Percentiles rank a stretch among this genome's conserved stretches.
These are phyloP conservation scores for Latrodectus geometricus DNA, from an alignment of 1,140 invertebrate species.

Conservation along the genomic window DNA sequence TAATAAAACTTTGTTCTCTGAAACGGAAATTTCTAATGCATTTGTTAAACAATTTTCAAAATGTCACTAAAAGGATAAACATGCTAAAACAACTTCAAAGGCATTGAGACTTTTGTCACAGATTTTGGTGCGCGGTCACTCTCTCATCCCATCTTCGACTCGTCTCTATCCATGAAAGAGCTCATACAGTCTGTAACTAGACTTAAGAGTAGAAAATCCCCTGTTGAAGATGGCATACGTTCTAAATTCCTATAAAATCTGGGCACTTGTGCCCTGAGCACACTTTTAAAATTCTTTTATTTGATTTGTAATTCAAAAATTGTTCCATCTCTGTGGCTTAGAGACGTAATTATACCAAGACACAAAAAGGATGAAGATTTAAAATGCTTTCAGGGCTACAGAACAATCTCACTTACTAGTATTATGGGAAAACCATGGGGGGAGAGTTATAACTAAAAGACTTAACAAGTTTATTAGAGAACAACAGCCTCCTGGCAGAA, in stretches of 20 bases:
- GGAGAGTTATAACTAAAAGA: not conserved
- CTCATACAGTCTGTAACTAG: not conserved
- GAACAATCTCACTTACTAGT: not conserved
- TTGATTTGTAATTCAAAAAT: not conserved
- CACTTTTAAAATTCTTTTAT: not conserved
- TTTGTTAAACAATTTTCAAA: not conserved
- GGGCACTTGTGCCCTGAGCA: not conserved
- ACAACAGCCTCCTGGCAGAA: not conserved
- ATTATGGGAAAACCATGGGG: not conserved
- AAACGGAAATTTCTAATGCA: conserved; percentile 7
- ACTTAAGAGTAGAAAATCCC: not conserved
- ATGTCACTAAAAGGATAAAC: not conserved
- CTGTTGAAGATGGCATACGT: not conserved
- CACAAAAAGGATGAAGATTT: not conserved
- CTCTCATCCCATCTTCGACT: conserved; percentile 1
- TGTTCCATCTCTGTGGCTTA: not conserved
- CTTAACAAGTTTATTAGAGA: not conserved
- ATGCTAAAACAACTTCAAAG: conserved; percentile 4
- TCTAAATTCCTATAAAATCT: not conserved
- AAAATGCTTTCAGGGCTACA: not conserved
- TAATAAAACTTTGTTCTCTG: not conserved
- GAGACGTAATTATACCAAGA: not conserved
- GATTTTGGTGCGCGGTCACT: not conserved
- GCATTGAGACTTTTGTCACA: not conserved
- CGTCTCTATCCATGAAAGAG: not conserved